A percentile compares a stretch with the other conserved stretches of the same genome.
These are phyloP conservation scores for Paralinhomoeus sp. DNA, from an alignment of 2,888 invertebrate species.

Conservation along the genomic window DNA sequence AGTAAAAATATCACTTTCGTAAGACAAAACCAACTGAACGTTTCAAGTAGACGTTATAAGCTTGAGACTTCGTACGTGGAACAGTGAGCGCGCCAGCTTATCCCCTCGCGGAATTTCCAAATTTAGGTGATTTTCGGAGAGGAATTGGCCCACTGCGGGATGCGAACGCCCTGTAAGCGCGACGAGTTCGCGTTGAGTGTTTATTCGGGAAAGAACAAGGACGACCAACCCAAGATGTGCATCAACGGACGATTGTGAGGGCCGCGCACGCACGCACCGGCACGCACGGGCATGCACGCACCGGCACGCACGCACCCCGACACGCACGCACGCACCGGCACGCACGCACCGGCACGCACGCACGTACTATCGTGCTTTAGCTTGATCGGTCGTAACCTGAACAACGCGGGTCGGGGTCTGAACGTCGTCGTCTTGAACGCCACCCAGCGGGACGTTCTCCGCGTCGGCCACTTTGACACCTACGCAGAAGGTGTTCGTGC, in stretches of 20 bases:
- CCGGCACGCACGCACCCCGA: no score
- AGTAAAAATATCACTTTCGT: no score
- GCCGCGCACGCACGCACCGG: no score
- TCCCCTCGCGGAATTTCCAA: slow-evolving; percentile 9
- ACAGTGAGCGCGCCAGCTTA: neutral
- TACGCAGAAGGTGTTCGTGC: slow-evolving; percentile 29
- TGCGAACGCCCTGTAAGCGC: slow-evolving; percentile 25
- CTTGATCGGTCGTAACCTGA: slow-evolving; percentile 21
- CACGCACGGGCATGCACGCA: no score
- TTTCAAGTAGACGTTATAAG: no score
- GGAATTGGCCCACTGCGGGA: slow-evolving; percentile 29
- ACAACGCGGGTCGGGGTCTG: slow-evolving; percentile 35
- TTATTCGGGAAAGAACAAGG: slow-evolving; percentile 33
- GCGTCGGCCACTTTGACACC: slow-evolving; percentile 35
- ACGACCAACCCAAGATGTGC: slow-evolving; percentile 33
- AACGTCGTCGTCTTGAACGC: slow-evolving; percentile 34
- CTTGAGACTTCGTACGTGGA: neutral
- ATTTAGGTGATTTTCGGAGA: slow-evolving; percentile 11
- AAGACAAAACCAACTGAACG: no score
- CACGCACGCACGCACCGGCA: no score
- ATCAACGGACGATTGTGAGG: slow-evolving; percentile 34
- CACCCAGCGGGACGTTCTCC: slow-evolving; percentile 27
- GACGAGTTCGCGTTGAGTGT: slow-evolving; percentile 30
- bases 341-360: no score
- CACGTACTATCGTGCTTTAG: no score